phyloP scores from a whole-genome alignment of 2,888 invertebrate species.

The Chymomyza caudatula region DNA sequence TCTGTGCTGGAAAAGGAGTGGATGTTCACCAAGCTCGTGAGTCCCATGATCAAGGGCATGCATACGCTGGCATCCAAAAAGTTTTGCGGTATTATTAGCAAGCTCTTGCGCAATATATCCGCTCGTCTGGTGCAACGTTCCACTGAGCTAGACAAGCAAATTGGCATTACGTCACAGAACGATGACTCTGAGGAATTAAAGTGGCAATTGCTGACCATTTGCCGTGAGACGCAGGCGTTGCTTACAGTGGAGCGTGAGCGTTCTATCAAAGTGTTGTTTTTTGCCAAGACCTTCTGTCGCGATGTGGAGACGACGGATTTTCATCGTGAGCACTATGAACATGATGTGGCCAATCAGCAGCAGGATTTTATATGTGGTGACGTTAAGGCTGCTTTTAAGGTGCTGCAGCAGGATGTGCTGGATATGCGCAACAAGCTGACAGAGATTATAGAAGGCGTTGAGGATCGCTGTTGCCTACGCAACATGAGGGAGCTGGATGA shows the following conservation, averaged over 20 bases:
- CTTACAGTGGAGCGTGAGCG: conserved; percentile 89
- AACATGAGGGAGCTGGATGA: conserved; percentile 72
- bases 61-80: conserved; percentile 85
- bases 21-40: conserved; percentile 89
- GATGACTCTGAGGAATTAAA: conserved; percentile 73
- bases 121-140: conserved; percentile 78
- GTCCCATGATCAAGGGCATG: conserved; percentile 87
- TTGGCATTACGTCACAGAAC: conserved; percentile 66
- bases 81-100: conserved; percentile 83
- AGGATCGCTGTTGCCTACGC: conserved; percentile 73
- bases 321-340: conserved; percentile 77
- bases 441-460: conserved; percentile 74
- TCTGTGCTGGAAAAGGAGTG: conserved; percentile 91
- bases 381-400: conserved; percentile 82
- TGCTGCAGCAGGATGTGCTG: conserved; percentile 79
- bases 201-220: conserved; percentile 79
- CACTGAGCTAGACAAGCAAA: conserved; percentile 77
- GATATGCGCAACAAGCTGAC: conserved; percentile 78
- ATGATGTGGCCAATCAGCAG: conserved; percentile 71
- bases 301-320: conserved; percentile 81
- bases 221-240: conserved; percentile 88
- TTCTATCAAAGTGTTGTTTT: conserved; percentile 87
- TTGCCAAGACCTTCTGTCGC: conserved; percentile 87
- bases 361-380: conserved; percentile 80
- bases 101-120: conserved; percentile 79